A percentile compares a stretch with the other conserved stretches of the same genome.
These are phyloP conservation scores for Corvus cornix DNA, from an alignment of 2,113 vertebrate species.

Conservation along the genomic window DNA sequence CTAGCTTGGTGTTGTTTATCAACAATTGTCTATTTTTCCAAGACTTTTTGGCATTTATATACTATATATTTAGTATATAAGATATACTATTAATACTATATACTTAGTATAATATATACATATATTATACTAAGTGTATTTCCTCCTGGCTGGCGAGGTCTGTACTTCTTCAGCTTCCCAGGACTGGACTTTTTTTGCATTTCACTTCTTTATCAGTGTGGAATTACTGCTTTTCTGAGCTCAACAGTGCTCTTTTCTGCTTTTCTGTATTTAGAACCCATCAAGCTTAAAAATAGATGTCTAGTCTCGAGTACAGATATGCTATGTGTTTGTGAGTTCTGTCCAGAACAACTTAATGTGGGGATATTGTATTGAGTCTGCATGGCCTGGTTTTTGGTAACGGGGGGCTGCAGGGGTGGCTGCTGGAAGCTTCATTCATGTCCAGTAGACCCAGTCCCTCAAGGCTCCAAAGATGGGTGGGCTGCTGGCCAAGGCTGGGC, in stretches of 20 bases:
- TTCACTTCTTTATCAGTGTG: neutral
- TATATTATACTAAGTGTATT: neutral
- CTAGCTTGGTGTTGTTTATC: neutral
- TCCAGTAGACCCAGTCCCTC: neutral
- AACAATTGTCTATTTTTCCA: neutral
- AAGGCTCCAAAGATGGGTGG: neutral
- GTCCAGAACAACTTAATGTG: neutral
- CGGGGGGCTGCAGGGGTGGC: neutral
- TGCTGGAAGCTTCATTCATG: neutral
- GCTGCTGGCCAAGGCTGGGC: neutral
- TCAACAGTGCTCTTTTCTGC: neutral
- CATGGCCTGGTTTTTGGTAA: neutral
- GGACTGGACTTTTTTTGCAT: neutral
- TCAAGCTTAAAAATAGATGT: neutral
- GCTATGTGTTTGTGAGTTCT: neutral
- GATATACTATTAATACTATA: too few species aligned
- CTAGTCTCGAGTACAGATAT: neutral
- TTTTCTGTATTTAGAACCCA: neutral
- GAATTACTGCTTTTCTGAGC: neutral
- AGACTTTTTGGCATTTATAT: neutral
- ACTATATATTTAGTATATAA: too few species aligned
- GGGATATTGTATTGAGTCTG: neutral
- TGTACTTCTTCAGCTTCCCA: neutral
- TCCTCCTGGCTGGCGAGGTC: neutral
- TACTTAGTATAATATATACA: too few species aligned